Evolutionary conservation across 1,140 invertebrate genomes (phyloP).

Genomic region (Tribolium madens): DNA sequence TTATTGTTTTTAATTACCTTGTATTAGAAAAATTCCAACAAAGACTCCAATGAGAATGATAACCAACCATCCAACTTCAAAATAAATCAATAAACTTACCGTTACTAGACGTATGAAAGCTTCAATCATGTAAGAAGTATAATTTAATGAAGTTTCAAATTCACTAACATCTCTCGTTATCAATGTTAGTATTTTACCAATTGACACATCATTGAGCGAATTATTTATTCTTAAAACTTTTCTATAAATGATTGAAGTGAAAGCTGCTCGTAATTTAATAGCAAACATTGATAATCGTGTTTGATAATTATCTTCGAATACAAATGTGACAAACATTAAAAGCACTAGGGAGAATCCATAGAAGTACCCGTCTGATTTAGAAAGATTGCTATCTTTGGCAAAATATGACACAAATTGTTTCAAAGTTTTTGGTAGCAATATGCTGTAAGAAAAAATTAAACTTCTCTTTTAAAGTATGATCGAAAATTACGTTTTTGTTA

Average conservation of each 20-base stretch:
- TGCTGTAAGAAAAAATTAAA: neutral
- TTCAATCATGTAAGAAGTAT: slow-evolving; percentile 76
- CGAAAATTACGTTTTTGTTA: neutral
- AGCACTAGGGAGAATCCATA: neutral
- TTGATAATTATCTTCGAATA: neutral
- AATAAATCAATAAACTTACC: slow-evolving; percentile 80
- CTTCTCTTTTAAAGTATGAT: neutral
- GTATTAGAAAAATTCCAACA: slow-evolving; percentile 84
- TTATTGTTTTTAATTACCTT: slow-evolving; percentile 70
- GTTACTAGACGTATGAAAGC: slow-evolving; percentile 81
- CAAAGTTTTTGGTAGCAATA: neutral
- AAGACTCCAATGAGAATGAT: slow-evolving; percentile 83
- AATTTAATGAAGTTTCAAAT: slow-evolving; percentile 75
- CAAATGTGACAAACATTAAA: neutral
- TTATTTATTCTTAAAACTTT: slow-evolving; percentile 5
- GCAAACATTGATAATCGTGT: neutral
- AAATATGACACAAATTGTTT: neutral
- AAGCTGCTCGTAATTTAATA: slow-evolving; percentile 16
- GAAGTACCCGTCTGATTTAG: neutral
- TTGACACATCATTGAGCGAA: too few species aligned
- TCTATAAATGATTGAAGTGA: slow-evolving; percentile 34
- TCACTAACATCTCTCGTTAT: slow-evolving; percentile 85
- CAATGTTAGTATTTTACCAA: slow-evolving; percentile 88
- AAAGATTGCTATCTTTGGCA: neutral
- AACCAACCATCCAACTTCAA: slow-evolving; percentile 77